Base-by-base conservation (phyloP, 2,797 vertebrate genomes). In the Sebastiscus tertius region DNA sequence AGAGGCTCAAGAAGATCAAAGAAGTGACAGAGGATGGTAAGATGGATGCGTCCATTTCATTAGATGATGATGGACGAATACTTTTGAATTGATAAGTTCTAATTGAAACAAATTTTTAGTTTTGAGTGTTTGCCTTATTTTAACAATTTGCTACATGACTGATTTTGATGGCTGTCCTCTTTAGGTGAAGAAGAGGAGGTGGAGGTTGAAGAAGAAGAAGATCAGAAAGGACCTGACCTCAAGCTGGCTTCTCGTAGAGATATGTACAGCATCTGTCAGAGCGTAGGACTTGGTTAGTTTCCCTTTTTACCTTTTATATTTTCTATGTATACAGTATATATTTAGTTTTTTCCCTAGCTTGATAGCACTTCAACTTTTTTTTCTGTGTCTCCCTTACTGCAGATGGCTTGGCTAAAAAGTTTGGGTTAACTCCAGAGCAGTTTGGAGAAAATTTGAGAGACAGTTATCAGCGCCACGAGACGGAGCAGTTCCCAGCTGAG, bases 201-300 rank as follows among this genome's bases (percentile, higher is more conserved):
- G 61, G 93, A 93, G 76, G 93, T 96, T 8, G 95, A 95, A 93
- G 97, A 95, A 93, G 97, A 99, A 46, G 98, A 98, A 33, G 97
- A 98, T 59, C 97, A 96, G 84, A 99, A 98, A 88, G 98, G 97
- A 2, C 98, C 99, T 2, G 99, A 99, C 88, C 96, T 99, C 66
- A 99, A 99, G 94, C 96, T 97, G 94, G 99, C 99, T 3, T 99
- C 99, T 52, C 97, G 98, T 27, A 95, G 98, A 92, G 98, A 99
- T 89, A 99, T 99, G 98, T 99, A 99, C 93, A 98, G 97, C 92
- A 99, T 99, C 93, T 99, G 99, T 85, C 99, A 99, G 81, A 96
- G 95, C 1, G 97, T 98, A 2, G 98, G 99, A 75, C 96, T 99
- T 59, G 99, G 99, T 99, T 88, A 94, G 95, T 93, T 5, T 33